Evolutionary conservation across 2,113 vertebrate genomes (phyloP).

Genomic region (Telmatochromis sp.): DNA sequence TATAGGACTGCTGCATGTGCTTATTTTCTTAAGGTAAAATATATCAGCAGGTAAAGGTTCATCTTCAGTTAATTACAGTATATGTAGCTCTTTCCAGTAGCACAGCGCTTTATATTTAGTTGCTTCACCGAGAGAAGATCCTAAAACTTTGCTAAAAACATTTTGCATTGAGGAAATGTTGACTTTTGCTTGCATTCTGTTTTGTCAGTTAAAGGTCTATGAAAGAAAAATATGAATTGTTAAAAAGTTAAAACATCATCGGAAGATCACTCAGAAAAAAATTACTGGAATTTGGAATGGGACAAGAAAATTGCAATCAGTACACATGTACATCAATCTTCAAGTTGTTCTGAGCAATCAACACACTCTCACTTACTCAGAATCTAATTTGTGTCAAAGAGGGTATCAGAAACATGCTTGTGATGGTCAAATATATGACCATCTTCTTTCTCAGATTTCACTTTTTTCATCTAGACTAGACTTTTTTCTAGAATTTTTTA

Average conservation of each 20-base stretch:
- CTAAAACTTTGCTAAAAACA: background rate
- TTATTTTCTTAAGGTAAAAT: background rate
- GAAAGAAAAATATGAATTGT: background rate
- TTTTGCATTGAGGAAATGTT: background rate
- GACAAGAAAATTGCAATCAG: background rate
- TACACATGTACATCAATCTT: background rate
- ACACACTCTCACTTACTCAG: background rate
- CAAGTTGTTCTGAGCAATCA: background rate
- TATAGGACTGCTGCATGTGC: background rate
- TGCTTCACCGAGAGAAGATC: background rate
- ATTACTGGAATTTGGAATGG: fast-evolving
- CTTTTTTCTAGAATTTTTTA: background rate
- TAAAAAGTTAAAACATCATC: background rate
- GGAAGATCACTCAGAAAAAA: background rate
- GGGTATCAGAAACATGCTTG: background rate
- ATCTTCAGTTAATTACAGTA: background rate
- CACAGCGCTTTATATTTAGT: background rate
- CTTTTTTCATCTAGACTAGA: background rate
- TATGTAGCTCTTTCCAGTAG: background rate
- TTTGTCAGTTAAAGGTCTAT: background rate
- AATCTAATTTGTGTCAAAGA: background rate
- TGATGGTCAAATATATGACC: background rate
- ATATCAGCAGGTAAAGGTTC: background rate
- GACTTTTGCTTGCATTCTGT: background rate
- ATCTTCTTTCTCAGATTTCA: background rate